A percentile compares a stretch with the other conserved stretches of the same genome.
These are phyloP conservation scores for Alaudala cheleensis DNA, from an alignment of 2,113 vertebrate species.

Conservation along the genomic window DNA sequence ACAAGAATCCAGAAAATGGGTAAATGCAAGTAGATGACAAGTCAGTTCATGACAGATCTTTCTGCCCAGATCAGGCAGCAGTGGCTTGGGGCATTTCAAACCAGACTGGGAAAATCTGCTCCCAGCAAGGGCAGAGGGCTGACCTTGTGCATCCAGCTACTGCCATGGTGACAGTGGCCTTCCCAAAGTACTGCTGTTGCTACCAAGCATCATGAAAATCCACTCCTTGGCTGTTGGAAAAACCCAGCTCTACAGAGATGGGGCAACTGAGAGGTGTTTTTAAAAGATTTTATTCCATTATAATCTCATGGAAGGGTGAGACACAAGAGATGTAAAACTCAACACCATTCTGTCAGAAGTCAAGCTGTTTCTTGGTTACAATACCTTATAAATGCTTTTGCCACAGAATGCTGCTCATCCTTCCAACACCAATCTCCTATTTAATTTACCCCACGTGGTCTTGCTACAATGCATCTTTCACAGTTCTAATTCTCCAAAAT, in stretches of 20 bases:
- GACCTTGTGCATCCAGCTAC: neutral
- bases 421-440: neutral
- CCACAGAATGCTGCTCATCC: neutral
- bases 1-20: neutral
- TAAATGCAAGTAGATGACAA: neutral
- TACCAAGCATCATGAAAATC: fast-evolving
- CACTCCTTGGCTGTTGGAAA: neutral
- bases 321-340: neutral
- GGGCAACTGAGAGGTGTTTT: neutral
- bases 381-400: neutral
- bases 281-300: neutral
- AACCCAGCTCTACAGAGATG: neutral
- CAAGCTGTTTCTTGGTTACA: neutral
- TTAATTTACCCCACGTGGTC: neutral
- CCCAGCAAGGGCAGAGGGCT: neutral
- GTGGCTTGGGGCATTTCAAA: neutral
- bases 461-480: neutral
- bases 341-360: neutral
- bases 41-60: neutral
- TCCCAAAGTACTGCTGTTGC: neutral
- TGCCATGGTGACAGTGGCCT: fast-evolving
- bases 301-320: neutral
- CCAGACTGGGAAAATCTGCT: neutral
- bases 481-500: neutral
- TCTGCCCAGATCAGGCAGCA: neutral